A percentile compares a stretch with the other conserved stretches of the same genome.
Conservation (phyloP, 2,888 invertebrate genomes). For the Volucella bombylans region DNA sequence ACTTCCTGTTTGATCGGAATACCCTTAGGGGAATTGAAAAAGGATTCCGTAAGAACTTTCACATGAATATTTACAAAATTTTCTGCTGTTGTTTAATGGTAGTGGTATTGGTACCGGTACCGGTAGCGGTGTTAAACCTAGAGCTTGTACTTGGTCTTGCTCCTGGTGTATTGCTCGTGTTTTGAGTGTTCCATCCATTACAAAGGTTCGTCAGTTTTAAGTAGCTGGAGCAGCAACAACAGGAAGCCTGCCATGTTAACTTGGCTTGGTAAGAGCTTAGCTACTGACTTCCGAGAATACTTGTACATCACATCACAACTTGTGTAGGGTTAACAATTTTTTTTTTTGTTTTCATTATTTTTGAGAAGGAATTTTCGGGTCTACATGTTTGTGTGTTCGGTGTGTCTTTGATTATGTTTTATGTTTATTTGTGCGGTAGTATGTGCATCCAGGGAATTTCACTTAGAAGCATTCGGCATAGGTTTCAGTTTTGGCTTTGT, state of each 20-base stretch:
- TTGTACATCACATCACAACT: slow-evolving; percentile 36
- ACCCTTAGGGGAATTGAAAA: slow-evolving; percentile 81
- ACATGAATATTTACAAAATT: slow-evolving; percentile 72
- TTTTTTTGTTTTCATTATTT: slow-evolving; percentile 4
- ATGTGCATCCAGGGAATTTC: slow-evolving; percentile 27
- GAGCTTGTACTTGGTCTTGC: not conserved
- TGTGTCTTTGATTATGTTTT: slow-evolving; percentile 5
- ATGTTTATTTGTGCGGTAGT: not conserved
- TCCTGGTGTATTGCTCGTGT: slow-evolving; percentile 21
- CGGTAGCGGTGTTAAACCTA: no score
- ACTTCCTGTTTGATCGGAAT: slow-evolving; percentile 82
- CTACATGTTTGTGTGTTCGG: not conserved
- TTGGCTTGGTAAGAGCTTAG: slow-evolving; percentile 60
- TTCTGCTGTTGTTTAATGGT: slow-evolving; percentile 43
- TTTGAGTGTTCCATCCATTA: slow-evolving; percentile 21
- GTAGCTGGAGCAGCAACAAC: slow-evolving; percentile 25
- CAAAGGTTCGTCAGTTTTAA: not conserved
- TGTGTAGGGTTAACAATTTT: slow-evolving; percentile 27
- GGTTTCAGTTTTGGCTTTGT: not conserved
- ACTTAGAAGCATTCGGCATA: slow-evolving; percentile 10
- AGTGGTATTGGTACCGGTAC: no score
- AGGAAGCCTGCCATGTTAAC: slow-evolving; percentile 48
- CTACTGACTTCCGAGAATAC: slow-evolving; percentile 57
- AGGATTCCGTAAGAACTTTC: slow-evolving; percentile 75
- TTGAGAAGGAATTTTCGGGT: slow-evolving; percentile 10